These are phyloP conservation scores for Peromyscus leucopus DNA, from an alignment of 2,113 vertebrate species.

Conservation along the genomic window DNA sequence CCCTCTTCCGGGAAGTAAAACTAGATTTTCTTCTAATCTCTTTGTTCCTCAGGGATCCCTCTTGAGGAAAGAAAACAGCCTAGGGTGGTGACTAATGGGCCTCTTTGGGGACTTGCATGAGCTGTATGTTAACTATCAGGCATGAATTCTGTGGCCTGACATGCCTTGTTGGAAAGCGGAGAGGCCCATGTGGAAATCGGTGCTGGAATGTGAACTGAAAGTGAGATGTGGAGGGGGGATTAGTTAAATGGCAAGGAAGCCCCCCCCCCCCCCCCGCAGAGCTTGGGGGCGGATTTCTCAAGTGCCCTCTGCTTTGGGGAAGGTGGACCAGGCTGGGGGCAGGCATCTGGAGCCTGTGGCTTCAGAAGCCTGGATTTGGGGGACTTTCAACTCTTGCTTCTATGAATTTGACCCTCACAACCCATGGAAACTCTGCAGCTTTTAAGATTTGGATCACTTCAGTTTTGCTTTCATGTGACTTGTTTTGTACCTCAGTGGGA, in stretches of 20 bases:
- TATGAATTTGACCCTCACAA: not conserved
- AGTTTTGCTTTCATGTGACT: constrained; percentile 52
- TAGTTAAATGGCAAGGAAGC: not conserved
- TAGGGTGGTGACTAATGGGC: constrained; percentile 65
- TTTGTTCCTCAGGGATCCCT: constrained; percentile 45
- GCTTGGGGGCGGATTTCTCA: not conserved
- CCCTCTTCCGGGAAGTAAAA: not conserved
- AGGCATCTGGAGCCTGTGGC: not conserved
- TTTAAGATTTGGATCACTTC: constrained; percentile 53
- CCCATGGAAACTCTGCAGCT: not conserved
- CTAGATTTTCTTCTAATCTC: constrained; percentile 50
- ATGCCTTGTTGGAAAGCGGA: constrained; percentile 40
- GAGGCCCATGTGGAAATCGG: not conserved
- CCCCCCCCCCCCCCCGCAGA: not conserved
- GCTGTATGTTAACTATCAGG: constrained; percentile 52
- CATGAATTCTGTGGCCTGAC: not conserved
- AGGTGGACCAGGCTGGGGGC: not conserved
- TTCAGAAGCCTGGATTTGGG: constrained; percentile 11
- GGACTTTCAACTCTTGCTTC: not conserved
- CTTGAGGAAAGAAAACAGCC: constrained; percentile 66
- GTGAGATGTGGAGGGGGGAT: not conserved
- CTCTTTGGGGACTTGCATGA: constrained; percentile 27
- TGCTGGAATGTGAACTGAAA: not conserved
- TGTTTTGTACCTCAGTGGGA: constrained; percentile 39
- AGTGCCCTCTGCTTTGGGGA: not conserved